phyloP scores from a whole-genome alignment of 2,797 vertebrate genomes.

The Tiaroga cobitis region DNA sequence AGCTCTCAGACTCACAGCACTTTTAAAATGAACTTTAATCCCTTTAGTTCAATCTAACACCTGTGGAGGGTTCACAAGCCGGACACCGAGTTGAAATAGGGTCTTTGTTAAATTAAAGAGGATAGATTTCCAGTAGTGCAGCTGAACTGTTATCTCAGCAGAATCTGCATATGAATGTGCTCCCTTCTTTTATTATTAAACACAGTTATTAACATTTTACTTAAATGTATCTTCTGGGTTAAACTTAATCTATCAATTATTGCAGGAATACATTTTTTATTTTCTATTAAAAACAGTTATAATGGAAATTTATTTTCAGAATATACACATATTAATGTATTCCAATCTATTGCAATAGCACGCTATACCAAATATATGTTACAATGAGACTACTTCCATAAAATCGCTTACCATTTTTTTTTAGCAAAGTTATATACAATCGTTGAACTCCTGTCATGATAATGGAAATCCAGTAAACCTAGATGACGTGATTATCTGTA shows the following conservation, averaged over 20 bases:
- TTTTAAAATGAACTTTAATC: slow-evolving; percentile 52
- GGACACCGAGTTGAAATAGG: slow-evolving; percentile 12
- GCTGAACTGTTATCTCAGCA: neutral
- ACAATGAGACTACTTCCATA: neutral
- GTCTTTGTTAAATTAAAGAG: slow-evolving; percentile 21
- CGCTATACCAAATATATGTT: neutral
- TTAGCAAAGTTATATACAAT: neutral
- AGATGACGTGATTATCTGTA: neutral
- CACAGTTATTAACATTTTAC: neutral
- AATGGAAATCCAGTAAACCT: neutral
- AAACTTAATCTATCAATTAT: neutral
- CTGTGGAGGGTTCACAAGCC: slow-evolving; percentile 15
- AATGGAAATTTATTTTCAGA: neutral
- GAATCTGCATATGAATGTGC: neutral
- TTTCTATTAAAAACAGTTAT: neutral
- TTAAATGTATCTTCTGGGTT: neutral
- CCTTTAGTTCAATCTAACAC: slow-evolving; percentile 34
- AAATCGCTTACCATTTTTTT: neutral
- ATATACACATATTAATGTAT: neutral
- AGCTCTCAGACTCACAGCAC: slow-evolving; percentile 8
- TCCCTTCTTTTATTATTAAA: neutral
- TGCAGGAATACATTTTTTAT: neutral
- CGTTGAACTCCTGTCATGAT: neutral
- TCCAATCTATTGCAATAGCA: neutral
- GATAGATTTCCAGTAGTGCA: neutral